These are phyloP conservation scores for Scomber colias DNA, from an alignment of 2,113 vertebrate species.

Conservation along the genomic window DNA sequence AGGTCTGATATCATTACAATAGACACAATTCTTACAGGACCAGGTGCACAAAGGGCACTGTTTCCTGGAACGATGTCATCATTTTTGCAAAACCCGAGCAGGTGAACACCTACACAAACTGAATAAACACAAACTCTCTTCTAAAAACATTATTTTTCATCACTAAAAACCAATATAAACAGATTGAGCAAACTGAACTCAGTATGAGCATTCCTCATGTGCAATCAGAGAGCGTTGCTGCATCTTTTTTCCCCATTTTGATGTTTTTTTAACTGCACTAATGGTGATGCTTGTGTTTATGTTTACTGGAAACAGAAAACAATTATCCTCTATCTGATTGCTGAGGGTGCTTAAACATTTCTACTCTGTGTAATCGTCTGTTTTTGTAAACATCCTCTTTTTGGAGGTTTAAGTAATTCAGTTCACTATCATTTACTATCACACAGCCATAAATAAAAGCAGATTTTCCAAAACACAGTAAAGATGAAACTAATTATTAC, in stretches of 20 bases:
- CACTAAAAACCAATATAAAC: not conserved
- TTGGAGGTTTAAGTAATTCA: too few species aligned
- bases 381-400: constrained; percentile 20
- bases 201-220: not conserved
- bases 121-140: not conserved
- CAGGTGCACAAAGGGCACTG: not conserved
- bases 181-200: not conserved
- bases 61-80: constrained; percentile 44
- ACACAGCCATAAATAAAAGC: not conserved
- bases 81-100: not conserved
- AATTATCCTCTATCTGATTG: not conserved
- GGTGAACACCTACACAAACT: not conserved
- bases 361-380: not conserved
- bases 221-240: not conserved
- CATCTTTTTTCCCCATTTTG: not conserved
- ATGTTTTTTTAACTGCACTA: too few species aligned
- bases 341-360: not conserved
- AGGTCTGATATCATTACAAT: constrained; percentile 52
- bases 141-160: not conserved
- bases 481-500: not conserved
- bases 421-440: not conserved
- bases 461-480: too few species aligned
- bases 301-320: not conserved
- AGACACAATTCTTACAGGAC: not conserved
- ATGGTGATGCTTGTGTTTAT: not conserved